A percentile compares a stretch with the other conserved stretches of the same genome.
Evolutionary conservation across 2,888 invertebrate species (phyloP).

Genomic region (Latrodectus hesperus): DNA sequence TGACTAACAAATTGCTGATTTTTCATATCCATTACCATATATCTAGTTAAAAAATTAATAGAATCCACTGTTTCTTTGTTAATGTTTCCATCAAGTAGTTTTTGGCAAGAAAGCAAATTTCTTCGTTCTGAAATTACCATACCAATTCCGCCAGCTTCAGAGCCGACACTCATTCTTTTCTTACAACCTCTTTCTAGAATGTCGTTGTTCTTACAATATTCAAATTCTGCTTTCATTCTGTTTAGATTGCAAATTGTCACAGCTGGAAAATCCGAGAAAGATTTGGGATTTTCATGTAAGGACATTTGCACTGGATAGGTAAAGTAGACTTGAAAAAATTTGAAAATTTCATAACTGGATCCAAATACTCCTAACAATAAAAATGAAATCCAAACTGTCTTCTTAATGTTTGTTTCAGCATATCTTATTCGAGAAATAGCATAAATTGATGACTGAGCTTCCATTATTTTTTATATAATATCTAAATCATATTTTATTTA

Average conservation of each 20-base stretch:
- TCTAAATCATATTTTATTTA: too few species aligned
- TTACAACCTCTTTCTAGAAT: not conserved
- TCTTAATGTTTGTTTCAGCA: not conserved
- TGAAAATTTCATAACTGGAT: not conserved
- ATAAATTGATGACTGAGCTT: not conserved
- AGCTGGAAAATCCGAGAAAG: not conserved
- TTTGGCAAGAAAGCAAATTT: not conserved
- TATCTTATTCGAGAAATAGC: not conserved
- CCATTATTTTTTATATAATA: too few species aligned
- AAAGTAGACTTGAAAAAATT: not conserved
- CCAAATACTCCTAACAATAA: not conserved
- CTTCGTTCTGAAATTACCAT: not conserved
- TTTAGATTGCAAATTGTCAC: not conserved
- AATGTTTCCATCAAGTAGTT: not conserved
- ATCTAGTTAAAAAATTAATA: not conserved
- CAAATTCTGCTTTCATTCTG: not conserved
- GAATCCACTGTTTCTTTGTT: not conserved
- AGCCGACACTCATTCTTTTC: not conserved
- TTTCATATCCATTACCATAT: not conserved
- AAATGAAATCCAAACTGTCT: not conserved
- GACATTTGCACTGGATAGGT: not conserved
- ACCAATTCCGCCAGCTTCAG: not conserved
- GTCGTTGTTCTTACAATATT: not conserved
- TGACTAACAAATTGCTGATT: not conserved
- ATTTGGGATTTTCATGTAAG: not conserved